Evolutionary conservation across 2,888 invertebrate species (phyloP).

Genomic region (Latheticus oryzae): DNA sequence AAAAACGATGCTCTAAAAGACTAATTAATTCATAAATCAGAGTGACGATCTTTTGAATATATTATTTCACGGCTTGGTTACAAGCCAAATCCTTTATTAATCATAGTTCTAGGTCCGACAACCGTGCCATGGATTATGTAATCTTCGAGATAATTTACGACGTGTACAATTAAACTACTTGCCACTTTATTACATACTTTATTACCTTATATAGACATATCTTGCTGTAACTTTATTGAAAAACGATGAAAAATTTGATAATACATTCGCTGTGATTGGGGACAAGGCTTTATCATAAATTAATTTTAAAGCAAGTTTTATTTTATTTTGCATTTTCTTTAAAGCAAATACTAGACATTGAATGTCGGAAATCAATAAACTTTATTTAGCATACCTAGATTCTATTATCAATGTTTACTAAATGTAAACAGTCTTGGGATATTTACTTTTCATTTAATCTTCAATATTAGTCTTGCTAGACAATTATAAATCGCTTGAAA

Average conservation of each 20-base stretch:
- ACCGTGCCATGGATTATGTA: constrained; percentile 28
- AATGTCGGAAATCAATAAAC: too few relatives aligned
- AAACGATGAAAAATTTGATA: not conserved
- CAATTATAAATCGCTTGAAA: too few relatives aligned
- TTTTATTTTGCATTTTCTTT: too few relatives aligned
- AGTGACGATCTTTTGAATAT: constrained; percentile 41
- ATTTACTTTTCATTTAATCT: too few relatives aligned
- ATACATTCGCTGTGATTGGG: not conserved
- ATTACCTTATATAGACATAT: constrained; percentile 10
- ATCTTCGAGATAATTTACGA: constrained; percentile 31
- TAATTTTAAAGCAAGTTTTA: constrained; percentile 1
- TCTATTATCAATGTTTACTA: too few relatives aligned
- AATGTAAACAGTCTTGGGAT: too few relatives aligned
- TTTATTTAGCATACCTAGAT: too few relatives aligned
- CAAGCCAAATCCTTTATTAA: constrained; percentile 35
- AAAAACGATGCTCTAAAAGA: constrained; percentile 45
- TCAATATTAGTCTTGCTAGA: too few relatives aligned
- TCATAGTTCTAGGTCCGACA: constrained; percentile 27
- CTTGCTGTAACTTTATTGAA: constrained; percentile 1
- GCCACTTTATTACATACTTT: constrained; percentile 16
- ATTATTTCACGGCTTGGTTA: constrained; percentile 48
- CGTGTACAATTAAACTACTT: constrained; percentile 30
- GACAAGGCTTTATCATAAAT: constrained; percentile 1
- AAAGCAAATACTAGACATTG: too few relatives aligned
- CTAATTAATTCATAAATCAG: constrained; percentile 57